These are phyloP conservation scores for Gambelia wislizenii DNA, from an alignment of 2,797 vertebrate genomes.

Conservation along the genomic window DNA sequence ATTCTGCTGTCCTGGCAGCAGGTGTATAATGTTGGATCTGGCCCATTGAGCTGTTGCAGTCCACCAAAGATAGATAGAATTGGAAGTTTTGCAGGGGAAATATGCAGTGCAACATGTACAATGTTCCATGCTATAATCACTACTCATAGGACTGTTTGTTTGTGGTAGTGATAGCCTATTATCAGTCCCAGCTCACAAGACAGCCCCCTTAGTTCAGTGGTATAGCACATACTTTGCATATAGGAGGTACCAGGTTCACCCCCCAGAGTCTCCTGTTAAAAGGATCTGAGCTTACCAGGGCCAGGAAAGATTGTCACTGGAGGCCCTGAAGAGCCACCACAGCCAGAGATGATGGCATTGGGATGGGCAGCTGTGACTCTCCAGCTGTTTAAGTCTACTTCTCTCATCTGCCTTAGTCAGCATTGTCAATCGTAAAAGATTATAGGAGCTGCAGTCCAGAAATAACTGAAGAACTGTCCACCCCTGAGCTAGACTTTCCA, in stretches of 20 bases:
- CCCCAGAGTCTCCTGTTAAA: not conserved
- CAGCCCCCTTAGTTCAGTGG: not conserved
- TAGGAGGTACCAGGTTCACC: not conserved
- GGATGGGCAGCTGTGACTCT: not conserved
- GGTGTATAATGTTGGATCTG: not conserved
- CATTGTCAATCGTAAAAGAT: not conserved
- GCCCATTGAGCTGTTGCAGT: not conserved
- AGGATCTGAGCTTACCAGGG: not conserved
- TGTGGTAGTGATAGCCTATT: not conserved
- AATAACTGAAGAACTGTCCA: not conserved
- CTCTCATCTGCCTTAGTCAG: not conserved
- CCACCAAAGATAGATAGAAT: not conserved
- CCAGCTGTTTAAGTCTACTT: not conserved
- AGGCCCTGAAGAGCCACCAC: not conserved
- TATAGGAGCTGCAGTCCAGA: not conserved
- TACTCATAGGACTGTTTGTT: not conserved
- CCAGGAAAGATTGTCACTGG: not conserved
- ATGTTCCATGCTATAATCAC: not conserved
- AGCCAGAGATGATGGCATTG: not conserved
- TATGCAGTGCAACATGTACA: not conserved
- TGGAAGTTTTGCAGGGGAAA: not conserved
- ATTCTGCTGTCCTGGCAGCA: not conserved
- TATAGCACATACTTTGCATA: too few species aligned
- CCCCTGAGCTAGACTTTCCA: too few species aligned
- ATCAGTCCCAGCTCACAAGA: not conserved